A percentile compares a stretch with the other conserved stretches of the same genome.
Evolutionary conservation across 2,113 vertebrate genomes (phyloP).

Genomic region (Puntigrus tetrazona): DNA sequence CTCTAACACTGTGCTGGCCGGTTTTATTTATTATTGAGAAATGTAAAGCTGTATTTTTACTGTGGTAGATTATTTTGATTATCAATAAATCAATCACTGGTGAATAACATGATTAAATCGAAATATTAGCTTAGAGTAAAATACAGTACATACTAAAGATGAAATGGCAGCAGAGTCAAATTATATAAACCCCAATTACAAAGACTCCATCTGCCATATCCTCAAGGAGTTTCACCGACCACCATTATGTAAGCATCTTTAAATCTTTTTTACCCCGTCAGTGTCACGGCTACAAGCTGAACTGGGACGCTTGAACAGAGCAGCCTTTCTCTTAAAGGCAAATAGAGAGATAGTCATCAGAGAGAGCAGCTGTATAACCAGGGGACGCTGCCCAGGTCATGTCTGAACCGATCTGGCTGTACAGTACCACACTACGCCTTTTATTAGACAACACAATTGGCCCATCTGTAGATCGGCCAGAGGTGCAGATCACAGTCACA

Average conservation of each 20-base stretch:
- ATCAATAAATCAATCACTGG: neutral
- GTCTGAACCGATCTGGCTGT: conserved; percentile 37
- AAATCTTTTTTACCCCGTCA: conserved; percentile 24
- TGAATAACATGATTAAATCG: neutral
- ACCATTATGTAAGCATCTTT: conserved; percentile 41
- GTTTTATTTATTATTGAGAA: neutral
- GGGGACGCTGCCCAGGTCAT: conserved; percentile 43
- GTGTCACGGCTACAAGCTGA: conserved; percentile 27
- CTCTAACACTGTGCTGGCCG: neutral
- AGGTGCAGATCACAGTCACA: conserved; percentile 42
- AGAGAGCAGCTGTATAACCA: conserved; percentile 50
- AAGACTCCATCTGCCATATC: neutral
- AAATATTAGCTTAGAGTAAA: neutral
- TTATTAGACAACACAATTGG: conserved; percentile 48
- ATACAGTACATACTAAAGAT: neutral
- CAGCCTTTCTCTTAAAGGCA: conserved; percentile 35
- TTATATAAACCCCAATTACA: neutral
- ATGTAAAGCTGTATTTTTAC: neutral
- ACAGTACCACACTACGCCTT: conserved; percentile 49
- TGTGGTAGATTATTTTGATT: neutral
- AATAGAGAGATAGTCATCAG: conserved; percentile 39
- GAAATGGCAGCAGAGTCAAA: neutral
- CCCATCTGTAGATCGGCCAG: conserved; percentile 52
- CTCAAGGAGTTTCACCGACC: neutral
- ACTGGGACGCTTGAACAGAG: conserved; percentile 47